Base-by-base conservation (phyloP, 2,888 invertebrate species). In the Drosophila meridionalis region DNA sequence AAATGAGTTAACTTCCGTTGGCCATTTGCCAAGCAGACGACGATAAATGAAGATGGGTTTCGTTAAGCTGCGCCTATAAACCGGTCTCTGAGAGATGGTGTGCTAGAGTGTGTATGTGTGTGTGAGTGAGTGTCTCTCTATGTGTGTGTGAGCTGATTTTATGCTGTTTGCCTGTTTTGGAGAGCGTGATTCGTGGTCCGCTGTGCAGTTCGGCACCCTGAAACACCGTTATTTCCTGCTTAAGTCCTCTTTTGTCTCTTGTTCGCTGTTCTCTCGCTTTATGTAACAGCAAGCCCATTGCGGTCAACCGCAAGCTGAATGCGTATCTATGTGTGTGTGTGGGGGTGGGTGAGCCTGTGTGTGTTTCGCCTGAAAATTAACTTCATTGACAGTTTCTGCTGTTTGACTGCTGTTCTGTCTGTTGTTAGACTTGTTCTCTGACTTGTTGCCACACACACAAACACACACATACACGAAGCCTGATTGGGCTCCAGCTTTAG, bases 1-100 rank as follows among this genome's bases (percentile, higher is more conserved):
- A 86, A 85, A 85, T 78, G 88, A 74, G 80, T 58, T 69, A 61
- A 83, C 81, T 88, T 85, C 90, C 85, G 80, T 59, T 68, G 55
- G 70, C 70, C 81, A 76, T 80, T 85, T 67, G 63, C 72, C 69
- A 61, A 57, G 14, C 20, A 64, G 64, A 45, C 71, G 64, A 45
- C 71, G 55, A 70, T 78, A 68, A 85, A 76, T 84, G 79, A 60
- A 76, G 72, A 76, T 84, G 85, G 69, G 36, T 69, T 65, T 65
- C 60, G 40, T 79, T 79, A 70, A 73, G 43, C 43, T 38, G 62
- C 26, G 36, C 14, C 61, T 56, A 63, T 48, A 48, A 65, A 50
- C 53, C 12, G 32, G 12, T 55, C 32, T 60, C 12, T 48, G 20
- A 40, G 34, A 30, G 45, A 20, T 20, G 42, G 26, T 57, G 47